Conservation (phyloP, 2,113 vertebrate genomes). For the Sakesphorus luctuosus region DNA sequence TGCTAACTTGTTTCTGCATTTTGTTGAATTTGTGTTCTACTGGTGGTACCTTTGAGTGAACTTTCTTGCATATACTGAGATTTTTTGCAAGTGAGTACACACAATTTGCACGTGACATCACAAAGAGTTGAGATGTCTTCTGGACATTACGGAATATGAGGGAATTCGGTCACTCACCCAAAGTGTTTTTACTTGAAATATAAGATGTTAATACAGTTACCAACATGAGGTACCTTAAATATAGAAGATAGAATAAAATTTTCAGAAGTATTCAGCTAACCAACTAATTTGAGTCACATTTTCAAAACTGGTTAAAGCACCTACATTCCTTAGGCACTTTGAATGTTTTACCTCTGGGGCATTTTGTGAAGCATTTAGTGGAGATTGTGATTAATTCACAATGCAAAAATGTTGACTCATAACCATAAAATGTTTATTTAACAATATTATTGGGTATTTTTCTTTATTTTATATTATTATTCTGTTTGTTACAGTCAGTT, state of each 20-base stretch:
- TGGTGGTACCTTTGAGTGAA: not conserved
- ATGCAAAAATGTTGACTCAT: not conserved
- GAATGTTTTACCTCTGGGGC: not conserved
- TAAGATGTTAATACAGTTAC: not conserved
- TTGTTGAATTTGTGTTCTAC: not conserved
- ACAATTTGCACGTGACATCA: not conserved
- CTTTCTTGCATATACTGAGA: not conserved
- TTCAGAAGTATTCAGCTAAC: not conserved
- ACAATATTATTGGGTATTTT: not conserved
- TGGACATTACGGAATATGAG: not conserved
- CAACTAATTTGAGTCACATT: not conserved
- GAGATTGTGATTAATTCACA: not conserved
- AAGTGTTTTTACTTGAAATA: not conserved
- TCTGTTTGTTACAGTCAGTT: constrained; percentile 25
- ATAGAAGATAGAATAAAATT: not conserved
- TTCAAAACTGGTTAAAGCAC: not conserved
- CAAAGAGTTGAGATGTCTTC: not conserved
- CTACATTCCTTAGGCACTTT: not conserved
- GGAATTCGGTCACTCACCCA: not conserved
- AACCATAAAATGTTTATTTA: not conserved
- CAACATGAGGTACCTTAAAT: not conserved
- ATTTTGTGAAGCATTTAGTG: constrained; percentile 24
- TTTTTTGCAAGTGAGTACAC: not conserved
- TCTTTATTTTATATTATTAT: not conserved
- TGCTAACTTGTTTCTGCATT: not conserved